Base-by-base conservation (phyloP, 2,113 vertebrate species). In the Nycticorax nycticorax region DNA sequence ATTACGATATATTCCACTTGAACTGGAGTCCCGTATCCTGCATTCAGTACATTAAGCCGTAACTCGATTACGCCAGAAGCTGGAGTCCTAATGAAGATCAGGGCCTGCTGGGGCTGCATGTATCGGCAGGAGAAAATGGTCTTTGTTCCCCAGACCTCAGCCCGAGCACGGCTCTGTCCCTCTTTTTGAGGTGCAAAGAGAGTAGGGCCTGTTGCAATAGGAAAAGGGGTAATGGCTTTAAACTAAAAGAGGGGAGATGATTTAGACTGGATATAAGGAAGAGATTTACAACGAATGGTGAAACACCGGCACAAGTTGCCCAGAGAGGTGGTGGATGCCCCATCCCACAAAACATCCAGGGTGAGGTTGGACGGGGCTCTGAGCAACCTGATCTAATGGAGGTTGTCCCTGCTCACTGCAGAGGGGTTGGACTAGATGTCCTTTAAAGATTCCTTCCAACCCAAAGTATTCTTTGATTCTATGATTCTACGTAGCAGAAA, bases 11-110 rank as follows among this genome's bases (percentile, higher is more conserved):
- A 85, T 48, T n/a, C 77, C 55, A 69, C 96, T 92, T 53, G 81
- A 89, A 50, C 62, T 35, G 81, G 77, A 89, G 88, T 77, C 85
- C 73, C 13, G 81, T 30, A 37, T 47, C 84, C 92, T 89, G 87
- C 17, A 4, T 48, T 88, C 73, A 41, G 63, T 52, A n/a, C 68
- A 84, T 85, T 85, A 89, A 72, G 60, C 78, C 75, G 27, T 91
- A 95, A 93, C 85, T 84, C 13, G 4, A 93, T 96, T 94, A 93
- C 3, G 5, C 33, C 48, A 69, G 55, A 52, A 77, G 62, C 78
- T 33, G 80, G 37, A 89, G 50, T 14, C 55, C 39, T 80, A 69
- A 95, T 76, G 73, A 88, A 63, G 76, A 60, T 53, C 55, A 53
- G 57, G 12, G 45, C 12, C 63, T 71, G 68, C 78, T 66, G 68